Evolutionary conservation across 1,140 invertebrate genomes (phyloP), one percentile per base, ranked within the genome.

Genomic region (Zaprionus capensis): DNA sequence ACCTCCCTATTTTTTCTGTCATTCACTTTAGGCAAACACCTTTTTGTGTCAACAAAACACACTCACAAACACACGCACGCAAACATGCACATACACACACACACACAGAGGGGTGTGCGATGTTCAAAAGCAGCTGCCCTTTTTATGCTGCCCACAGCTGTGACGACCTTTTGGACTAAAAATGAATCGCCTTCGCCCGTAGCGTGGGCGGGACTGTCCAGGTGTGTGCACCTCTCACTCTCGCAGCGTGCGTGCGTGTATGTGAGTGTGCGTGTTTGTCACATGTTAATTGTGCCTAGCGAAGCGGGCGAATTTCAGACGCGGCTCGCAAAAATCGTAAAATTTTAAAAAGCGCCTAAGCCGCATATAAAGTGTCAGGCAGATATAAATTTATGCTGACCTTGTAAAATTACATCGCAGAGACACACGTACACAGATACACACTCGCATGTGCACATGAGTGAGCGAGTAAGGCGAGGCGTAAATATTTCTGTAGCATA

Each of bases 331-430:
- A 78, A 79, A 79, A 82, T 64, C 56, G 81, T 76, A 74, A 75
- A 90, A 81, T 62, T 61, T 69, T 68, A 83, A 57, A 82, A 81
- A 90, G 31, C 81, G 70, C 65, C 72, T 74, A 70, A 81, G 80
- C 67, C 69, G 81, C 81, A 82, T 76, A 90, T 85, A 80, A 88
- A 85, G 81, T 85, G 81, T 85, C 81, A 80, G 81, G 66, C 71
- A 77, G 63, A 69, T 83, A 85, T 81, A 87, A 85, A 85, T 80
- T 85, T 85, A 82, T 85, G 71, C 77, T 82, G 71, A 62, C 79
- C 82, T 85, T 86, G 82, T 76, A 68, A 71, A 76, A 71, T 76
- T 82, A 53, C 55, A 64, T 53, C 66, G 76, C 46, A 31, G 57
- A 67, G 28, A 44, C 51, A 65, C 17, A 61, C 49, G 51, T 41